Base-by-base conservation (phyloP, 2,888 invertebrate species). In the Calliphora vomitoria region DNA sequence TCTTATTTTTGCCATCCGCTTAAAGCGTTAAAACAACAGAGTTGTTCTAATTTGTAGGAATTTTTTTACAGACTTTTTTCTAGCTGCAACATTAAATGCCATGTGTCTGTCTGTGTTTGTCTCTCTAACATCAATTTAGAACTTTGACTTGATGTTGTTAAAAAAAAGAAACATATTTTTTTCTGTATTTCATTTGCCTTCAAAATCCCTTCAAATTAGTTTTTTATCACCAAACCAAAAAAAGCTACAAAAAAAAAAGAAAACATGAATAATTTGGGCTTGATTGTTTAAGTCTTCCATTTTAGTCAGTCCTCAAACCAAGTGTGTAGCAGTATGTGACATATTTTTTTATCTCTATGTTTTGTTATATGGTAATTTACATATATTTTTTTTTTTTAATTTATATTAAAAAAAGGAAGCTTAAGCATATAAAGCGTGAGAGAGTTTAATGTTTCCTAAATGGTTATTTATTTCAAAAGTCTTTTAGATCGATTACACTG, bases 81-180 rank as follows among this genome's bases (percentile, higher is more conserved):
- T 64, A 4, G 55, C 44, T 64, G n/a, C 20, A 71, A 68, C n/a
- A 38, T 18, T 4, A 38, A 38, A 38, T 81, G 8, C 11, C n/a
- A 41, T 11, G 0, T 50, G 15, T 15, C 3, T 10, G 71, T 41
- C 15, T 25, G 20, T 66, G 25, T 25, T 1, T 25, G 15, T 66
- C 18, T 75, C 4, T 50, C 41, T 64, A 13, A 55, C 18, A 53
- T 53, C 18, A 64, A 41, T 64, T 81, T 41, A 41, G 13, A 41
- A 72, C 4, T 72, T 71, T 81, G n/a, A 53, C 25, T 81, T 53
- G 41, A 72, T 71, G 38, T 71, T 71, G 35, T 20, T 41, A 62
- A 18, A 62, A 38, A 53, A 62, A 20, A 35, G 13, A 25, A 18
- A 35, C n/a, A 20, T 50, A 50, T 38, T 38, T 72, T 25, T n/a